Conservation (phyloP, 30 jellyfish, hydroid and myxozoan species). For the Rhopilema esculentum region DNA sequence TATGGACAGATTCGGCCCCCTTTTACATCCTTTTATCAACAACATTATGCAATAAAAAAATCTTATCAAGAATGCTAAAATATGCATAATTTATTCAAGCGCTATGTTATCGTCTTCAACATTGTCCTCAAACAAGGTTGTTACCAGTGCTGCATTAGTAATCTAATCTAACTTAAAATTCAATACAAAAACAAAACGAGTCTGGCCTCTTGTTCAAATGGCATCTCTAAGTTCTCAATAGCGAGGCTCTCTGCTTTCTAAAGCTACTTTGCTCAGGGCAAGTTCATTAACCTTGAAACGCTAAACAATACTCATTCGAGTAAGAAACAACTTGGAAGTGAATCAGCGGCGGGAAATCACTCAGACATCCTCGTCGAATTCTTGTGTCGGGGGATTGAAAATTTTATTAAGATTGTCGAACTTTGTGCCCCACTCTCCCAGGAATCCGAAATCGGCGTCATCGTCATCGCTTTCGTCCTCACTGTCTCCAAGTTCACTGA, state of each 20-base stretch:
- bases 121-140: neutral
- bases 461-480: conserved; percentile 97
- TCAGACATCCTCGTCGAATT: conserved; percentile 90
- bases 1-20: too few species aligned
- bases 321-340: neutral
- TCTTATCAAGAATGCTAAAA: neutral
- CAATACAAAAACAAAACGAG: neutral
- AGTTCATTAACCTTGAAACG: neutral
- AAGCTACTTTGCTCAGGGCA: neutral
- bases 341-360: neutral
- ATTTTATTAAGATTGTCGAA: conserved; percentile 85
- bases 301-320: neutral
- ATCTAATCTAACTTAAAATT: neutral
- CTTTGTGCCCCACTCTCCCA: conserved; percentile 92
- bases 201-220: neutral
- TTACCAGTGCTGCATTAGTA: neutral
- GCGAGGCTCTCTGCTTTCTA: neutral
- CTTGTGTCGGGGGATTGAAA: conserved; percentile 84
- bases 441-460: conserved; percentile 91
- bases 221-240: neutral
- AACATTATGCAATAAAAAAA: neutral
- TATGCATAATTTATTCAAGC: neutral
- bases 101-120: neutral
- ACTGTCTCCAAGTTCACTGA: conserved; percentile 98
- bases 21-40: neutral